A percentile compares a stretch with the other conserved stretches of the same genome.
Evolutionary conservation across 2,888 invertebrate species (phyloP).

Genomic region (Cerceris ruficornis): DNA sequence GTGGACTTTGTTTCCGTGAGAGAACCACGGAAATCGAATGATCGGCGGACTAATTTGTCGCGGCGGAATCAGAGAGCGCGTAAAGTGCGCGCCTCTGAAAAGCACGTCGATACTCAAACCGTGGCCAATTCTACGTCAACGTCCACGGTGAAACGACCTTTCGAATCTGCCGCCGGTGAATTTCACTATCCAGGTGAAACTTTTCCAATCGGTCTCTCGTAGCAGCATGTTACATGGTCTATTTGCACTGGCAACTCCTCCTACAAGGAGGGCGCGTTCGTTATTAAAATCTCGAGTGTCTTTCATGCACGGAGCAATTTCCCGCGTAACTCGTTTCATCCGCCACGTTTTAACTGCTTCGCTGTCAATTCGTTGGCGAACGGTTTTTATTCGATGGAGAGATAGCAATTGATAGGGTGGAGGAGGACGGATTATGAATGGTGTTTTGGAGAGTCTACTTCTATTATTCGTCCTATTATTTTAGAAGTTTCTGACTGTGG

Average conservation of each 20-base stretch:
- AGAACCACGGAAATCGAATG: neutral
- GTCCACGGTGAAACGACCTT: neutral
- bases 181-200: conserved; percentile 18
- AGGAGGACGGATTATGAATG: too few relatives aligned
- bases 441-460: too few relatives aligned
- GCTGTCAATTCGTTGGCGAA: too few relatives aligned
- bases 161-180: conserved; percentile 11
- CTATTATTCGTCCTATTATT: too few relatives aligned
- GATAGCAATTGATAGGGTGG: too few relatives aligned
- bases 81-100: neutral
- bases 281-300: conserved; percentile 34
- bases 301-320: conserved; percentile 5
- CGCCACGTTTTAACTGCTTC: too few relatives aligned
- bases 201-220: conserved; percentile 33
- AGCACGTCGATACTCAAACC: conserved; percentile 1
- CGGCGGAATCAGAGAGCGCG: neutral
- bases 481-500: too few relatives aligned
- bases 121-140: conserved; percentile 24
- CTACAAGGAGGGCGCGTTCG: neutral
- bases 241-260: conserved; percentile 22
- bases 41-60: conserved; percentile 7
- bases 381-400: too few relatives aligned
- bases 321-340: too few relatives aligned
- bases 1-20: neutral
- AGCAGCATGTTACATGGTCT: conserved; percentile 34